Percentiles rank a stretch among this genome's conserved stretches.
phyloP scores from a whole-genome alignment of 2,113 vertebrate species.

The Cisticola juncidis region DNA sequence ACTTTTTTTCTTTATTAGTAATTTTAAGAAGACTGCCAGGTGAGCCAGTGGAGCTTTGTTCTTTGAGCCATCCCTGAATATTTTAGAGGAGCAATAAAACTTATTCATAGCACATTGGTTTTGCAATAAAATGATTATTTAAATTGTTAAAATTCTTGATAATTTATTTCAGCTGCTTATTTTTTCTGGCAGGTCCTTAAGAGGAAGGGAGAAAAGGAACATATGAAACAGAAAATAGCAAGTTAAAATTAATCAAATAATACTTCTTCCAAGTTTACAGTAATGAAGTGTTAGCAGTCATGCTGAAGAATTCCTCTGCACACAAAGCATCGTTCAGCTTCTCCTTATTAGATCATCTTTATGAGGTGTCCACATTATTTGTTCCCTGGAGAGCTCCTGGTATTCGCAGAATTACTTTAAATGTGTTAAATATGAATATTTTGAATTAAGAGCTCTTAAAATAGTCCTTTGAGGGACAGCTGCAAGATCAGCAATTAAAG shows the following conservation, averaged over 20 bases:
- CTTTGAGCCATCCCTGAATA: neutral
- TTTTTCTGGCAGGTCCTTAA: neutral
- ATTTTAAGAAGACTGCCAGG: neutral
- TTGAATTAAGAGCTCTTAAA: neutral
- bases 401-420: constrained; percentile 37
- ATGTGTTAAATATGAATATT: neutral
- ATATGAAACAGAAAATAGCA: neutral
- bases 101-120: neutral
- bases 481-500: neutral
- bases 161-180: neutral
- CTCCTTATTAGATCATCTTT: constrained; percentile 45
- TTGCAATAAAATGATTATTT: neutral
- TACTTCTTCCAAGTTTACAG: neutral
- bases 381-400: constrained; percentile 9
- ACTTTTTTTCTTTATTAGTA: neutral
- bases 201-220: neutral
- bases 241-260: neutral
- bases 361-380: neutral
- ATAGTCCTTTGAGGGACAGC: neutral
- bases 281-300: neutral
- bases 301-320: constrained; percentile 15
- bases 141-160: neutral
- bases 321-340: neutral
- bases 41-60: neutral
- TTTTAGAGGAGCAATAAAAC: neutral